Evolutionary conservation across 1,140 invertebrate species (phyloP).

Genomic region (Caerostris darwini): DNA sequence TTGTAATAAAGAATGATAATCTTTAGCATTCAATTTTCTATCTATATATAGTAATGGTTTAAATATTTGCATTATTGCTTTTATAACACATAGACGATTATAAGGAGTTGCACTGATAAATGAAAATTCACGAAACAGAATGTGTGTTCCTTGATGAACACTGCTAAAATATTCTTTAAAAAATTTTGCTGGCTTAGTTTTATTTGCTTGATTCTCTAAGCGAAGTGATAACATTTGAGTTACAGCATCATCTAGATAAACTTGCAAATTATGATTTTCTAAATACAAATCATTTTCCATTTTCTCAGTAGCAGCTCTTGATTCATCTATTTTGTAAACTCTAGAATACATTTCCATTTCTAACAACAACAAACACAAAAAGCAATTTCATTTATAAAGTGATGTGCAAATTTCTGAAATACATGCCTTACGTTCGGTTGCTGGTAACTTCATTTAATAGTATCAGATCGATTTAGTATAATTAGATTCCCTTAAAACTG

Average conservation of each 20-base stretch:
- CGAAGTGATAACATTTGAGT: conserved; percentile 62
- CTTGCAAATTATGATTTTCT: conserved; percentile 56
- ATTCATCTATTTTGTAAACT: conserved; percentile 10
- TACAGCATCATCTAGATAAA: conserved; percentile 75
- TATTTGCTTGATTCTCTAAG: conserved; percentile 54
- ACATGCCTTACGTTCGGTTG: too few relatives aligned
- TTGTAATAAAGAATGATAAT: conserved; percentile 72
- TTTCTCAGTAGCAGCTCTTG: background rate
- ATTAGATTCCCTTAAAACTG: too few relatives aligned
- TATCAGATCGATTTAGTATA: too few relatives aligned
- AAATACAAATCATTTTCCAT: conserved; percentile 46
- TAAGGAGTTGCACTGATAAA: conserved; percentile 72
- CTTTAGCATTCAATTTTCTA: conserved; percentile 56
- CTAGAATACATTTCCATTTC: too few relatives aligned
- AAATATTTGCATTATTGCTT: conserved; percentile 69
- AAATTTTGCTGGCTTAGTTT: conserved; percentile 71
- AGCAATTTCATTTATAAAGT: too few relatives aligned
- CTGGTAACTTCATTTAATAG: too few relatives aligned
- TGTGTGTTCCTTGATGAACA: conserved; percentile 76
- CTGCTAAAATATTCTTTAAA: conserved; percentile 76
- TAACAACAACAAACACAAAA: too few relatives aligned
- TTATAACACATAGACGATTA: conserved; percentile 73
- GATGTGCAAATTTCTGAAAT: too few relatives aligned
- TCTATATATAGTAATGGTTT: conserved; percentile 67
- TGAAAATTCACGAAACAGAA: conserved; percentile 71